Percentiles rank a stretch among this genome's conserved stretches.
These are phyloP conservation scores for Gastrophysa polygoni DNA, from an alignment of 2,888 invertebrate genomes.

Conservation along the genomic window DNA sequence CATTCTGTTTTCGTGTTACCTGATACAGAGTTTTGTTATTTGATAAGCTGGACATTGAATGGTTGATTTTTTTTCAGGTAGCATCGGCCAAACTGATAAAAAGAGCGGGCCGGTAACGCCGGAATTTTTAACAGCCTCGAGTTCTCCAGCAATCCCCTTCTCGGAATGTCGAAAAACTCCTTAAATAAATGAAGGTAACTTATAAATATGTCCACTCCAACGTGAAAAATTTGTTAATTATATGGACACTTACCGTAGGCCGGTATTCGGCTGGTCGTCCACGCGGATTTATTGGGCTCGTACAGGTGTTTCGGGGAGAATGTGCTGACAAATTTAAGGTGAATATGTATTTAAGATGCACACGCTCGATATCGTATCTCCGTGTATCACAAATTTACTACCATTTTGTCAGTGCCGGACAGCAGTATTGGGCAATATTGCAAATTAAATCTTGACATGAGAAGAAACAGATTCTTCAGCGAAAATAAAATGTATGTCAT, in stretches of 20 bases:
- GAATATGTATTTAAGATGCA: background rate
- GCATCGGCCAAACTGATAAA: constrained; percentile 25
- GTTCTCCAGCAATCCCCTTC: constrained; percentile 17
- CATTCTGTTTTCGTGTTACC: constrained; percentile 30
- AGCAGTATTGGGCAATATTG: no score
- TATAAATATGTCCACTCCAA: constrained; percentile 43
- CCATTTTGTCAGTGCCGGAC: no score
- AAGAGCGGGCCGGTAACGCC: constrained; percentile 21
- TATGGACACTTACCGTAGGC: constrained; percentile 44
- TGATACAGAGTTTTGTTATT: constrained; percentile 28
- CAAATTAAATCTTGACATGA: no score
- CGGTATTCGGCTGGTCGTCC: constrained; percentile 24
- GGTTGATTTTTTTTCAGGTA: constrained; percentile 29
- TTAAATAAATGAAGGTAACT: constrained; percentile 37
- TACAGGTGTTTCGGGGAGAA: background rate
- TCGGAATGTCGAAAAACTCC: constrained; percentile 34
- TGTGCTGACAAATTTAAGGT: background rate
- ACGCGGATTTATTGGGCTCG: background rate
- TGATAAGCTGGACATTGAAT: constrained; percentile 23
- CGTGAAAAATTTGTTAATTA: constrained; percentile 51
- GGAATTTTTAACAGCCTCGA: constrained; percentile 29
- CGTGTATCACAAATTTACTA: background rate
- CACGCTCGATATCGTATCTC: background rate
- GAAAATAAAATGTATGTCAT: no score
- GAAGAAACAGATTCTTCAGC: no score